Evolutionary conservation across 2,888 invertebrate genomes (phyloP).

Genomic region (Lasius platythorax): DNA sequence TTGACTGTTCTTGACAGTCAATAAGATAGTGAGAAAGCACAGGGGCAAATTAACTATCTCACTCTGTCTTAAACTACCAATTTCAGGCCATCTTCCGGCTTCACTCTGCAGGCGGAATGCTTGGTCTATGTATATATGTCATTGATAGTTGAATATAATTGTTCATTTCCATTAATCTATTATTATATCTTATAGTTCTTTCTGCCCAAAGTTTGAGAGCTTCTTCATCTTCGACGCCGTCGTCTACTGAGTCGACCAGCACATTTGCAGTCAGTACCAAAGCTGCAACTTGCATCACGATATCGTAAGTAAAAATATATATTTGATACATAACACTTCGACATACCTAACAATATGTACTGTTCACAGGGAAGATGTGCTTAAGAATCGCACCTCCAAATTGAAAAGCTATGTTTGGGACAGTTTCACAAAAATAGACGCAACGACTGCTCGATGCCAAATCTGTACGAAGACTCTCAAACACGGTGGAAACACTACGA

Average conservation of each 20-base stretch:
- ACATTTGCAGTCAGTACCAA: background rate
- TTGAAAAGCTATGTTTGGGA: background rate
- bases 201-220: background rate
- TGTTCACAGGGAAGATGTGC: background rate
- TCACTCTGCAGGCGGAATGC: too few relatives aligned
- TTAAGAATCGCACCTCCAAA: background rate
- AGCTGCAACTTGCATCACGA: background rate
- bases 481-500: conserved; percentile 5
- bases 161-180: background rate
- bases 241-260: background rate
- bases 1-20: too few relatives aligned
- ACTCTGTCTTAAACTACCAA: too few relatives aligned
- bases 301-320: conserved; percentile 9
- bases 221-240: background rate
- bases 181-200: background rate
- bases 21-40: too few relatives aligned
- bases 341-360: background rate
- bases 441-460: background rate
- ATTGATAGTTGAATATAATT: background rate
- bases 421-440: background rate
- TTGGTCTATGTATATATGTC: too few relatives aligned
- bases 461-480: background rate
- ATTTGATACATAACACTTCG: background rate
- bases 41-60: too few relatives aligned
- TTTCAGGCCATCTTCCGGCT: too few relatives aligned